These are phyloP conservation scores for Perizoma affinitatum DNA, from an alignment of 2,888 invertebrate genomes.

Conservation along the genomic window DNA sequence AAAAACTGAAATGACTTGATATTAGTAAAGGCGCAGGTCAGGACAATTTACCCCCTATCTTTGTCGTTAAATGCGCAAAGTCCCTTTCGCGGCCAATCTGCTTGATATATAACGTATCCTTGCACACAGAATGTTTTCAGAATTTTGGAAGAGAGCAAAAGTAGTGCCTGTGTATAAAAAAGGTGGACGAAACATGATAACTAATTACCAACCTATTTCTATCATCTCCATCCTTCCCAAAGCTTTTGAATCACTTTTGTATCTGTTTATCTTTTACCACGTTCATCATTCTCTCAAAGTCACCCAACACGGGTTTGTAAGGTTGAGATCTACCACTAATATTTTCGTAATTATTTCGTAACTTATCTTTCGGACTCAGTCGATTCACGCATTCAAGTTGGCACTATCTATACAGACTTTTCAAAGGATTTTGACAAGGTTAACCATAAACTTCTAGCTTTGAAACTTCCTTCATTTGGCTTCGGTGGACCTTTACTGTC, in stretches of 20 bases:
- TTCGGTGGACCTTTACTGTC: too few relatives aligned
- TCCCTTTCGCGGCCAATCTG: not conserved
- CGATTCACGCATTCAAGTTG: too few relatives aligned
- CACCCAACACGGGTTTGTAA: constrained; percentile 6
- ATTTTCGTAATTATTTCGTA: not conserved
- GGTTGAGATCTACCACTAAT: not conserved
- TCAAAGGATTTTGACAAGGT: too few relatives aligned
- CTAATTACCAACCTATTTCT: constrained; percentile 15
- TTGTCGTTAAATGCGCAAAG: not conserved
- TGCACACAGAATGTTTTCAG: constrained; percentile 5
- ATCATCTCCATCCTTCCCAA: constrained; percentile 4
- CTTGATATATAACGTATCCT: constrained; percentile 12
- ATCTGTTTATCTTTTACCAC: not conserved
- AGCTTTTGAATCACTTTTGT: not conserved
- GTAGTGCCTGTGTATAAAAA: constrained; percentile 11
- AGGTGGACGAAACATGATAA: constrained; percentile 3
- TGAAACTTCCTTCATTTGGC: too few relatives aligned
- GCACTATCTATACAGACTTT: too few relatives aligned
- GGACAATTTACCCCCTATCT: constrained; percentile 14
- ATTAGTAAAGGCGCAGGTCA: constrained; percentile 17
- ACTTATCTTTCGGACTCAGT: not conserved
- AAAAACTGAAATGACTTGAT: constrained; percentile 4
- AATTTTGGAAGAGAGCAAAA: constrained; percentile 8
- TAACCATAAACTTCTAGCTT: too few relatives aligned
- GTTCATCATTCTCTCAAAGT: not conserved